Evolutionary conservation across 2,113 vertebrate genomes (phyloP).

Genomic region (Etheostoma spectabile): DNA sequence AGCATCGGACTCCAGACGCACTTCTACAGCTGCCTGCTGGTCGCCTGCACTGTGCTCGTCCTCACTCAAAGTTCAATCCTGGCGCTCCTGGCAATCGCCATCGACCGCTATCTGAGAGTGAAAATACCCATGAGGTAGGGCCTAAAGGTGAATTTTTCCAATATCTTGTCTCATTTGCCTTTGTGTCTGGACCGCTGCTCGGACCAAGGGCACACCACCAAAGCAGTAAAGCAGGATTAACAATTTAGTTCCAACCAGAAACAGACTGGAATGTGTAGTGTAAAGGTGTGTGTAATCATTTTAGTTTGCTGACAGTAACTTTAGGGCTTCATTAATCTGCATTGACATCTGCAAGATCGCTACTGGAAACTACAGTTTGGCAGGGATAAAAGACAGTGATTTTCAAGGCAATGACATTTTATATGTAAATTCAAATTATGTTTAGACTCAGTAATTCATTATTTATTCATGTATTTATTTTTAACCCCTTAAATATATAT

Average conservation of each 20-base stretch:
- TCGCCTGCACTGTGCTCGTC: constrained; percentile 93
- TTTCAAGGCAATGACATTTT: not conserved
- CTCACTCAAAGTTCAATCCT: constrained; percentile 98
- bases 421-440: not conserved
- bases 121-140: constrained; percentile 96
- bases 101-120: constrained; percentile 96
- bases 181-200: constrained; percentile 45
- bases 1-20: constrained; percentile 89
- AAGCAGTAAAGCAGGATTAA: not conserved
- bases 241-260: not conserved
- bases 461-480: not conserved
- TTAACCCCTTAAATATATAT: not conserved
- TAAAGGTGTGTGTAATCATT: not conserved
- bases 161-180: constrained; percentile 17
- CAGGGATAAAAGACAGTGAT: not conserved
- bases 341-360: not conserved
- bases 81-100: constrained; percentile 94
- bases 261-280: not conserved
- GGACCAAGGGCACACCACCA: constrained; percentile 17
- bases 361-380: not conserved
- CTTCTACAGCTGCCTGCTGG: constrained; percentile 94
- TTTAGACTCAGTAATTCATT: not conserved
- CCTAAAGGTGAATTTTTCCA: constrained; percentile 62
- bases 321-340: not conserved
- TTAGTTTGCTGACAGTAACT: not conserved